Percentiles rank a stretch among this genome's conserved stretches.
phyloP scores from a whole-genome alignment of 2,113 vertebrate species.

The Onychostoma macrolepis region DNA sequence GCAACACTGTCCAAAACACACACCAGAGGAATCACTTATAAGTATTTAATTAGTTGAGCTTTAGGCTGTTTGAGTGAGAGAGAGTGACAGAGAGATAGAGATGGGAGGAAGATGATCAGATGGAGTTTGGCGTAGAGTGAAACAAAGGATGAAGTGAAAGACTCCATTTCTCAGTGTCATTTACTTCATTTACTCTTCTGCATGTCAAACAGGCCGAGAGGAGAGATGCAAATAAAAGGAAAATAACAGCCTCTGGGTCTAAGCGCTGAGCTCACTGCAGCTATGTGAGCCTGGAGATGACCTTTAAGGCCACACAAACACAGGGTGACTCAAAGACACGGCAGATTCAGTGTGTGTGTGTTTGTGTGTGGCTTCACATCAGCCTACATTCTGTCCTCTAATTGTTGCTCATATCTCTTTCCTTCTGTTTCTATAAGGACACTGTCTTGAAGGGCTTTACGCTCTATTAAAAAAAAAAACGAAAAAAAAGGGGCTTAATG shows the following conservation, averaged over 20 bases:
- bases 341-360: not conserved
- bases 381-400: not conserved
- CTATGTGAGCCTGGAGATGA: not conserved
- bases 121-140: slow-evolving; percentile 56
- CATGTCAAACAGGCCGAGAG: slow-evolving; percentile 29
- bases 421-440: not conserved
- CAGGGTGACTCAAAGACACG: not conserved
- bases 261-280: not conserved
- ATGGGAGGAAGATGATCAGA: slow-evolving; percentile 5
- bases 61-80: slow-evolving; percentile 59
- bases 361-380: not conserved
- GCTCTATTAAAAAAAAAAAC: not conserved
- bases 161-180: not conserved
- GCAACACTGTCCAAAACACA: slow-evolving; percentile 50
- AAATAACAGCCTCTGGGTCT: not conserved
- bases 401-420: not conserved
- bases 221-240: slow-evolving; percentile 2
- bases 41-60: slow-evolving; percentile 79
- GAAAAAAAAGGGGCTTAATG: not conserved
- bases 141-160: slow-evolving; percentile 39
- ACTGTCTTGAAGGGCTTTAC: not conserved
- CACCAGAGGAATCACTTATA: slow-evolving; percentile 74
- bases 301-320: not conserved
- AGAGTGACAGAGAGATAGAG: not conserved
- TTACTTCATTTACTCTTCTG: not conserved